phyloP scores from a whole-genome alignment of 2,888 invertebrate genomes.

The Melinopterus prodromus region DNA sequence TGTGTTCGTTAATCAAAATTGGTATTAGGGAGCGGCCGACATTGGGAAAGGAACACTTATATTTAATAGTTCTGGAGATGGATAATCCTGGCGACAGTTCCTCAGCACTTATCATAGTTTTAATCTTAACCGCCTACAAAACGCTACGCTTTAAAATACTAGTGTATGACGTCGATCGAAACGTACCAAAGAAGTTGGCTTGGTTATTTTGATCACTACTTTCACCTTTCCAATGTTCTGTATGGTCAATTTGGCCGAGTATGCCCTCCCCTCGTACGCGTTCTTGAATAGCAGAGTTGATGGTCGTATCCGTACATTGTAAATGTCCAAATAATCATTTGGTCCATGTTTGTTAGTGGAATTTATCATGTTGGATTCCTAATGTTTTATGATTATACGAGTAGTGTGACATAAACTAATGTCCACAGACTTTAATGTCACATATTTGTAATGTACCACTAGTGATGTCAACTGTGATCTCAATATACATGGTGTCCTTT shows the following conservation, averaged over 20 bases:
- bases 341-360: background rate
- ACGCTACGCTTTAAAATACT: too few species aligned
- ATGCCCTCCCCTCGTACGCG: background rate
- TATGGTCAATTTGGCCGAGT: background rate
- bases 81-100: conserved; percentile 21
- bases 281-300: background rate
- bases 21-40: conserved; percentile 45
- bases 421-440: too few species aligned
- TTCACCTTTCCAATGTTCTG: background rate
- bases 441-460: too few species aligned
- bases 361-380: background rate
- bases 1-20: conserved; percentile 55
- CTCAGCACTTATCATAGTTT: background rate
- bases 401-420: too few species aligned
- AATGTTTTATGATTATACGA: background rate
- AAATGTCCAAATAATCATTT: background rate
- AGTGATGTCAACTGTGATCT: too few species aligned
- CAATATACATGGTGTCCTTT: too few species aligned
- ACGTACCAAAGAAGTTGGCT: background rate
- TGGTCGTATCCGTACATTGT: background rate
- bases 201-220: background rate
- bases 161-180: background rate
- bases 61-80: conserved; percentile 53
- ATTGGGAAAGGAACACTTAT: conserved; percentile 52
- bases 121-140: background rate